Evolutionary conservation across 2,113 vertebrate species (phyloP), one percentile per base, ranked within the genome.

Genomic region (Oriolus oriolus): DNA sequence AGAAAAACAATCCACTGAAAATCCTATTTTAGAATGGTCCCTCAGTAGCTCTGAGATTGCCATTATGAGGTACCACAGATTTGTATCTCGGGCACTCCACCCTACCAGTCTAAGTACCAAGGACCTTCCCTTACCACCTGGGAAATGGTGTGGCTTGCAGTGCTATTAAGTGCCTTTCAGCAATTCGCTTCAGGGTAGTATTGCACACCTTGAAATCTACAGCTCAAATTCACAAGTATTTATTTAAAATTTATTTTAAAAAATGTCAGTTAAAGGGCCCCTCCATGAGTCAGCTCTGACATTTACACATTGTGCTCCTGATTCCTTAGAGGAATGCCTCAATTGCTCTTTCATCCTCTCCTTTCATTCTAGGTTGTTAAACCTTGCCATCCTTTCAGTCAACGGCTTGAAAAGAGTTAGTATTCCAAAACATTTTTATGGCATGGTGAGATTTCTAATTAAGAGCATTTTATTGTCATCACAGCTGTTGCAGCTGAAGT

Each of bases 11-110:
- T 28, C 33, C 33, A 49, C 44, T 47, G 13, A 41, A 77, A 89
- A 94, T 5, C 45, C 26, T 53, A 0, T 7, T 80, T 54, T 5
- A 80, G 49, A 54, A 70, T 1, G 1, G 28, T 42, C 50, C 17
- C 24, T 4, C 23, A 31, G 30, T 26, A 61, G 27, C 47, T 92
- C 16, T 70, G 50, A 45, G 39, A 39, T 10, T 19, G 27, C 20
- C 37, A 19, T 11, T 18, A 73, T 8, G 26, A 69, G 28, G 10
- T 50, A 49, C 28, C 0, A 0, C 1, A 45, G 33, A 83, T 16
- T 45, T 2, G 0, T 26, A 37, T 17, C n/a, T 89, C 57, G 33
- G 65, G 28, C 49, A 65, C 35, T 88, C n/a, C 31, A 37, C 10
- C 26, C 61, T 37, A 33, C 22, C 35, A 56, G 4, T 11, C 13